Conservation (phyloP, 92 coral and sea anemone species). For the Ricordea florida region DNA sequence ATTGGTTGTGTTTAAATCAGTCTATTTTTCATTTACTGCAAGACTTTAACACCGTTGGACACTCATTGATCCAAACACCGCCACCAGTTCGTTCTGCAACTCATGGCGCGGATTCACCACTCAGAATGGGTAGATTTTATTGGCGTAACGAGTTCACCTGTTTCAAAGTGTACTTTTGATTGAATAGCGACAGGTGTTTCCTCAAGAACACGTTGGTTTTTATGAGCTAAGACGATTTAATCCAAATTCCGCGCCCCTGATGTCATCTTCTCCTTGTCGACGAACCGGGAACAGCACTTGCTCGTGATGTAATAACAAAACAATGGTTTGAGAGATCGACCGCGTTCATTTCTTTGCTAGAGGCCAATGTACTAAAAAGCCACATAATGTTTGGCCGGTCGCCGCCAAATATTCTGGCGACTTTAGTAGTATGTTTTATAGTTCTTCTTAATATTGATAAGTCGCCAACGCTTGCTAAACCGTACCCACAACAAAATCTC, state of each 20-base stretch:
- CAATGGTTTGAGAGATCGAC: conserved; percentile 72
- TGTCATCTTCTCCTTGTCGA: conserved; percentile 61
- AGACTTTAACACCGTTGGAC: not conserved
- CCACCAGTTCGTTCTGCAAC: conserved; percentile 15
- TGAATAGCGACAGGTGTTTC: conserved; percentile 59
- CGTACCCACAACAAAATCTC: conserved; percentile 61
- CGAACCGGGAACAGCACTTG: conserved; percentile 48
- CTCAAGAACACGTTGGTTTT: conserved; percentile 49
- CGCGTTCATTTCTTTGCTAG: conserved; percentile 61
- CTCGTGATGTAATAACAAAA: conserved; percentile 89
- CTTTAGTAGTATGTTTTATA: conserved; percentile 48
- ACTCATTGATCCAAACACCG: conserved; percentile 5
- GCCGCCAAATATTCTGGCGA: conserved; percentile 80
- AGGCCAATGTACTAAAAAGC: conserved; percentile 84
- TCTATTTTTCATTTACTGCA: not conserved
- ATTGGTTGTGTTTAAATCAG: not conserved
- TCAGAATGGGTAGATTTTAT: conserved; percentile 4
- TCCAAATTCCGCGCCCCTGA: conserved; percentile 74
- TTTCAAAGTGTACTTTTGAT: conserved; percentile 64
- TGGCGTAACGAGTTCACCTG: conserved; percentile 52
- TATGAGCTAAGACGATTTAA: conserved; percentile 83
- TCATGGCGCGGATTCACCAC: not conserved
- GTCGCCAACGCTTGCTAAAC: conserved; percentile 68
- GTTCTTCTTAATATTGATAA: conserved; percentile 27
- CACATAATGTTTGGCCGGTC: conserved; percentile 89